Conservation (phyloP, 1,140 invertebrate species). For the Triops cancriformis region DNA sequence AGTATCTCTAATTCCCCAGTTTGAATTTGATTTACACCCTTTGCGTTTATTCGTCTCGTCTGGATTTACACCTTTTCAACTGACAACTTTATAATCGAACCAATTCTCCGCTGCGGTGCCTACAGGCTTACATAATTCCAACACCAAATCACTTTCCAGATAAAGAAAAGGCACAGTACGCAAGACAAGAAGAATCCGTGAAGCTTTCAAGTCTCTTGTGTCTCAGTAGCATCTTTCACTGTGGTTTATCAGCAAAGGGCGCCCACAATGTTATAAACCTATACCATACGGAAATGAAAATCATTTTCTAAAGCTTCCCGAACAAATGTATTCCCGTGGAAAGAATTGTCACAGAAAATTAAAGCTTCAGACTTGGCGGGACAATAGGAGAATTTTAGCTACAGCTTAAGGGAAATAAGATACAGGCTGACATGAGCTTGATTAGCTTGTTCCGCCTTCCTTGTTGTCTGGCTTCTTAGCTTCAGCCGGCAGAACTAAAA, state of each 20-base stretch:
- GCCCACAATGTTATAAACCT: not conserved
- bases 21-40: no score
- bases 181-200: not conserved
- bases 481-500: no score
- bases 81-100: no score
- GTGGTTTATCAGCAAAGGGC: not conserved
- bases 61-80: no score
- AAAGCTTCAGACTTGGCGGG: not conserved
- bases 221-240: not conserved
- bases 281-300: slow-evolving; percentile 6
- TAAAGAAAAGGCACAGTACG: no score
- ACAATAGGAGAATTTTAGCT: not conserved
- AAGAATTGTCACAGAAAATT: not conserved
- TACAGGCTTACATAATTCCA: no score
- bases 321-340: not conserved
- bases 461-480: no score
- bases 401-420: not conserved
- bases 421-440: not conserved
- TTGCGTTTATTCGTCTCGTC: no score
- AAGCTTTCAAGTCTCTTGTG: not conserved
- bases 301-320: not conserved
- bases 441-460: no score
- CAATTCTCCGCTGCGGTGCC: no score
- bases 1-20: no score
- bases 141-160: no score